Percentiles rank a stretch among this genome's conserved stretches.
These are phyloP conservation scores for Tetramorium parvispinum DNA, from an alignment of 1,140 invertebrate species.

Conservation along the genomic window DNA sequence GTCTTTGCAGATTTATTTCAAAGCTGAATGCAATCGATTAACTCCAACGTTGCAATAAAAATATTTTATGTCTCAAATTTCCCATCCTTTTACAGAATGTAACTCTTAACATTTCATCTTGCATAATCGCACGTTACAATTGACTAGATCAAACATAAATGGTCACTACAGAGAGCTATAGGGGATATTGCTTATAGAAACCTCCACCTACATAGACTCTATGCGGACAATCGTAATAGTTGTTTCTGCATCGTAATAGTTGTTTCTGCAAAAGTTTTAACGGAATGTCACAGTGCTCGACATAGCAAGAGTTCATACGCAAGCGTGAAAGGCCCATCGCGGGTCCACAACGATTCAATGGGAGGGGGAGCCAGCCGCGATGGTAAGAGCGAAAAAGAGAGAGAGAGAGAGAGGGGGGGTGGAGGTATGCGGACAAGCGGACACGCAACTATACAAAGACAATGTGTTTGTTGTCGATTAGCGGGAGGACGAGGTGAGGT, in stretches of 20 bases:
- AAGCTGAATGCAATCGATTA: constrained; percentile 42
- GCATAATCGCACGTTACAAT: constrained; percentile 17
- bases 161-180: background rate
- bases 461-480: constrained; percentile 77
- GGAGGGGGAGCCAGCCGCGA: background rate
- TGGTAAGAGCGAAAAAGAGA: constrained; percentile 18
- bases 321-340: constrained; percentile 33
- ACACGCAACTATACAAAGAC: constrained; percentile 72
- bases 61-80: constrained; percentile 7
- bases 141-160: background rate
- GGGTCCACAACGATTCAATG: background rate
- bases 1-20: background rate
- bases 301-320: constrained; percentile 12
- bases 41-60: constrained; percentile 29
- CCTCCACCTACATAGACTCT: background rate
- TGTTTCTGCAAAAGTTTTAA: background rate
- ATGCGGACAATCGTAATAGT: background rate
- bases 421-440: constrained; percentile 40
- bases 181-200: background rate
- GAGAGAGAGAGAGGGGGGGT: background rate
- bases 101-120: constrained; percentile 1
- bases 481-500: constrained; percentile 72
- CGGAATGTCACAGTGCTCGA: background rate
- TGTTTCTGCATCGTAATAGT: background rate
- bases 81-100: background rate